These are phyloP conservation scores for Apis laboriosa DNA, from an alignment of 1,140 invertebrate genomes.

Conservation along the genomic window DNA sequence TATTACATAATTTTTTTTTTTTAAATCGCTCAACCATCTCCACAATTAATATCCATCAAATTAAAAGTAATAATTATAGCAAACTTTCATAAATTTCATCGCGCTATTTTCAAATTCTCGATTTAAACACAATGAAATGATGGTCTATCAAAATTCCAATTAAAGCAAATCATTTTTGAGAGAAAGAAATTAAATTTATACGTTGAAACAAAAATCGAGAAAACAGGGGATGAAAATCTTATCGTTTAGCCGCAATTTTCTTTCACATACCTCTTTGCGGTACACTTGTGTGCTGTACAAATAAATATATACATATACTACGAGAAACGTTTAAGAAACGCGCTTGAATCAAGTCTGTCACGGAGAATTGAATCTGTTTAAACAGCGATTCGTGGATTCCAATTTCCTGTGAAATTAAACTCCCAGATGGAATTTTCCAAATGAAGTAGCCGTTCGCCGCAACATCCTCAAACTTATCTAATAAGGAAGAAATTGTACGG, in stretches of 20 bases:
- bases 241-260: background rate
- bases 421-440: slow-evolving; percentile 20
- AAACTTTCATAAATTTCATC: background rate
- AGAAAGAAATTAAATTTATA: background rate
- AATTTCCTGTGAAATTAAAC: slow-evolving; percentile 28
- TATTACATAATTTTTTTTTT: too few relatives aligned
- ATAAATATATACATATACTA: background rate
- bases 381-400: background rate
- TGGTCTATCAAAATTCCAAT: background rate
- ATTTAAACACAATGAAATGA: background rate
- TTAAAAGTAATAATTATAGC: background rate
- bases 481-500: background rate
- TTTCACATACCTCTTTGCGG: background rate
- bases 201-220: background rate
- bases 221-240: background rate
- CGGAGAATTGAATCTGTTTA: slow-evolving; percentile 19
- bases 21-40: too few relatives aligned
- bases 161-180: background rate
- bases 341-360: slow-evolving; percentile 10
- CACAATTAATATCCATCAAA: background rate
- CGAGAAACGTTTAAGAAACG: background rate
- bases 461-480: background rate
- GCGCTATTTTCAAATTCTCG: background rate
- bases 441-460: background rate
- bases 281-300: background rate